phyloP scores from a whole-genome alignment of 2,888 invertebrate genomes.

The Andrena chrysosceles region DNA sequence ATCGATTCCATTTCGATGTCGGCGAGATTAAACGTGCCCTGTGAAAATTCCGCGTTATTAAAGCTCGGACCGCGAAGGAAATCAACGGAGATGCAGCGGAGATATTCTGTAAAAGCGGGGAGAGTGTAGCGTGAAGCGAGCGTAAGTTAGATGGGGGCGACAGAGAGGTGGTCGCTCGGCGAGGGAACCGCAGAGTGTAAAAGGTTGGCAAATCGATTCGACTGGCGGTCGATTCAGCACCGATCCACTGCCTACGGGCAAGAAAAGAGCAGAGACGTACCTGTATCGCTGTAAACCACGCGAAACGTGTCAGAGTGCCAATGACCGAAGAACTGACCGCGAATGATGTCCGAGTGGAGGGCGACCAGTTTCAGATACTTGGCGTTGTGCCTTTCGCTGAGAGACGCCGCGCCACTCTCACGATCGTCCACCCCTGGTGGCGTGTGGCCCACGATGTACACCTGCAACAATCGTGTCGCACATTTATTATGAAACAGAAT shows the following conservation, averaged over 20 bases:
- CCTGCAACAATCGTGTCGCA: conserved; percentile 86
- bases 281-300: conserved; percentile 92
- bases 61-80: conserved; percentile 26
- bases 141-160: conserved; percentile 9
- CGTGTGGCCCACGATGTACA: conserved; percentile 95
- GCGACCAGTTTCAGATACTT: conserved; percentile 91
- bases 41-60: conserved; percentile 25
- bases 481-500: background rate
- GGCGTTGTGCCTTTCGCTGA: conserved; percentile 91
- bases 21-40: conserved; percentile 13
- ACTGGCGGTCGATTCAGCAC: conserved; percentile 14
- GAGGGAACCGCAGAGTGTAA: conserved; percentile 27
- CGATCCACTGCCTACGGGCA: conserved; percentile 8
- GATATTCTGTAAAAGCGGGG: background rate
- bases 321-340: conserved; percentile 97
- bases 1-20: conserved; percentile 27
- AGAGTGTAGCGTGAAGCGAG: conserved; percentile 27
- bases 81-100: background rate
- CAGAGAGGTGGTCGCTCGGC: background rate
- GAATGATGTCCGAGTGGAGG: conserved; percentile 92
- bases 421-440: conserved; percentile 95
- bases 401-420: conserved; percentile 89
- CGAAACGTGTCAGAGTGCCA: conserved; percentile 96
- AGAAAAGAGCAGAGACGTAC: conserved; percentile 84
- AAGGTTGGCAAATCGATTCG: conserved; percentile 47